Conservation (phyloP, 2,888 invertebrate species). For the Torymus auratus region DNA sequence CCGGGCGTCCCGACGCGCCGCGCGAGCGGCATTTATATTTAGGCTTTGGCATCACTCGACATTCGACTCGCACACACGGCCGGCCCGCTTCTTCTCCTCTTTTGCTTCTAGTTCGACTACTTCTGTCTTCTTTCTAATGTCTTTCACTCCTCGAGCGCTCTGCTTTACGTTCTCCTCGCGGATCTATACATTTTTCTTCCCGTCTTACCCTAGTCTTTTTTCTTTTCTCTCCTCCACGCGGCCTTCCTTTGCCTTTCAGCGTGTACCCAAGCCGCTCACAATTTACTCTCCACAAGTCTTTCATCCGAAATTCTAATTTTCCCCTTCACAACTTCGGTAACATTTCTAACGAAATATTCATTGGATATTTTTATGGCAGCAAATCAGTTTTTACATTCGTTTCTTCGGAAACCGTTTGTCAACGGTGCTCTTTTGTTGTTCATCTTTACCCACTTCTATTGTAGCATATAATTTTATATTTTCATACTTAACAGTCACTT, state of each 20-base stretch:
- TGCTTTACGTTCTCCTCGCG: too few species aligned
- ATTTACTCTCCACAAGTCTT: neutral
- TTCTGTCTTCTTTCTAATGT: conserved; percentile 42
- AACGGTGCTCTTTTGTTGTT: too few species aligned
- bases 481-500: too few species aligned
- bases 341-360: conserved; percentile 1
- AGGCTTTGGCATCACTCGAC: conserved; percentile 77
- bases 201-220: neutral
- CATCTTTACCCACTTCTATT: too few species aligned
- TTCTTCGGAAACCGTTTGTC: too few species aligned
- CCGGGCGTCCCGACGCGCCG: conserved; percentile 70
- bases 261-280: neutral
- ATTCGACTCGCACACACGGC: conserved; percentile 65
- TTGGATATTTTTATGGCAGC: too few species aligned
- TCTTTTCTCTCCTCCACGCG: neutral
- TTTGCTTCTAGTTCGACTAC: too few species aligned
- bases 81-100: conserved; percentile 33
- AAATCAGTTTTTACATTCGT: too few species aligned
- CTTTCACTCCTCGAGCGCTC: neutral
- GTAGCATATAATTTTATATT: too few species aligned
- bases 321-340: neutral
- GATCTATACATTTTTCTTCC: conserved; percentile 10
- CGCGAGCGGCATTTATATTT: conserved; percentile 74
- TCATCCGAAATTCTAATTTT: conserved; percentile 38
- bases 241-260: neutral